These are phyloP conservation scores for Sarcophaga peregrina DNA, from an alignment of 1,140 invertebrate species.

Conservation along the genomic window DNA sequence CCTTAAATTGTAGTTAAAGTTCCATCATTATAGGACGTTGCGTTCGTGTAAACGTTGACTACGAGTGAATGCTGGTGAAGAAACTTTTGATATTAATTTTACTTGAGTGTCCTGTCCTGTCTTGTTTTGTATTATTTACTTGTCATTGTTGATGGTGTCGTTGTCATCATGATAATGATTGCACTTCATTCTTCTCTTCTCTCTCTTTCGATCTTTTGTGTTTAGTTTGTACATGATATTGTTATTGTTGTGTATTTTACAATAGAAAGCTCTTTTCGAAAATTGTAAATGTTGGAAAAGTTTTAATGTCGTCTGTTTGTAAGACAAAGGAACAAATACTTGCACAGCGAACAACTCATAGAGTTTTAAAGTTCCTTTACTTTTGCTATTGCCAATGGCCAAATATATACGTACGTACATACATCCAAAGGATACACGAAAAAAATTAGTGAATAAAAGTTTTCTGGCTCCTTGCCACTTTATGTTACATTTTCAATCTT, in stretches of 20 bases:
- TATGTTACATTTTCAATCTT: background rate
- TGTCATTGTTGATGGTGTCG: background rate
- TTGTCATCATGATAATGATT: background rate
- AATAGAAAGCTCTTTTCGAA: background rate
- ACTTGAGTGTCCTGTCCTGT: too few species aligned
- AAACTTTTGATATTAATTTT: too few species aligned
- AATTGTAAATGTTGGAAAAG: background rate
- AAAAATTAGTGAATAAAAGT: background rate
- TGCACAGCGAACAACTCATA: too few species aligned
- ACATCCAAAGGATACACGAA: background rate
- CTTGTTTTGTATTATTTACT: too few species aligned
- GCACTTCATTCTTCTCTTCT: too few species aligned
- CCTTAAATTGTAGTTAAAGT: too few species aligned
- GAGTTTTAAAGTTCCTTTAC: background rate
- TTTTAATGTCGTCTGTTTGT: background rate
- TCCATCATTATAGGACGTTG: too few species aligned
- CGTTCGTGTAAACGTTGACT: too few species aligned
- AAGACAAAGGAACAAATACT: background rate
- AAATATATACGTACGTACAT: background rate
- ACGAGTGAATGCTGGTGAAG: too few species aligned
- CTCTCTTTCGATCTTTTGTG: too few species aligned
- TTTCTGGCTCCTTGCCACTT: constrained; percentile 17
- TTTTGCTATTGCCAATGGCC: background rate
- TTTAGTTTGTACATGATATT: background rate
- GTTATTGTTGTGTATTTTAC: background rate